A percentile compares a stretch with the other conserved stretches of the same genome.
Conservation (phyloP, 1,140 invertebrate species). For the Magallana ariakensis region DNA sequence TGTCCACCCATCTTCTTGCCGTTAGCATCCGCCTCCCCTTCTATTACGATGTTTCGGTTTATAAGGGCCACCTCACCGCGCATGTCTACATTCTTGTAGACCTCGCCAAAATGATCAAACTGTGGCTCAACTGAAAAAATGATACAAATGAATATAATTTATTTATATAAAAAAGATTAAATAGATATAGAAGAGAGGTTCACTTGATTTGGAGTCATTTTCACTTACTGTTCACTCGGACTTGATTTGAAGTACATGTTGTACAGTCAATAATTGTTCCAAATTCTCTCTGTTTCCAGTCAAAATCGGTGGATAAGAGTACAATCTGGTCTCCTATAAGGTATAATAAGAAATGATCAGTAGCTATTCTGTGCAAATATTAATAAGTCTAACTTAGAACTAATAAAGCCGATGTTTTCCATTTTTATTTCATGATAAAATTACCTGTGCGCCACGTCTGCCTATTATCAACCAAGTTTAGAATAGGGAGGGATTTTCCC, state of each 20-base stretch:
- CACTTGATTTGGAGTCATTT: too few relatives aligned
- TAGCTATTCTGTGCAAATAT: too few relatives aligned
- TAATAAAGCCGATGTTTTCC: too few relatives aligned
- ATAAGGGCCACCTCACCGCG: slow-evolving; percentile 68
- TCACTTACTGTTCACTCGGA: slow-evolving; percentile 61
- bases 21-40: slow-evolving; percentile 51
- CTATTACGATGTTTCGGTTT: slow-evolving; percentile 63
- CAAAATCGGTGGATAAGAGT: slow-evolving; percentile 66
- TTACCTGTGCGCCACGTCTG: not conserved
- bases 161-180: not conserved
- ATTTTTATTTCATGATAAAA: too few relatives aligned
- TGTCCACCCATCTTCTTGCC: slow-evolving; percentile 65
- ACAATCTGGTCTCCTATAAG: slow-evolving; percentile 64
- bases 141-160: not conserved
- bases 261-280: slow-evolving; percentile 57
- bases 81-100: slow-evolving; percentile 65
- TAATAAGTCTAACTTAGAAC: too few relatives aligned
- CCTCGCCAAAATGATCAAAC: slow-evolving; percentile 63
- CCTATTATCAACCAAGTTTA: not conserved
- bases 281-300: slow-evolving; percentile 68
- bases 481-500: not conserved
- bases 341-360: not conserved
- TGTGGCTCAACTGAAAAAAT: slow-evolving; percentile 14
- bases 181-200: not conserved
- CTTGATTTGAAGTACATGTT: slow-evolving; percentile 54